phyloP scores from a whole-genome alignment of 2,888 invertebrate genomes.

The Dicyrtomina minuta region DNA sequence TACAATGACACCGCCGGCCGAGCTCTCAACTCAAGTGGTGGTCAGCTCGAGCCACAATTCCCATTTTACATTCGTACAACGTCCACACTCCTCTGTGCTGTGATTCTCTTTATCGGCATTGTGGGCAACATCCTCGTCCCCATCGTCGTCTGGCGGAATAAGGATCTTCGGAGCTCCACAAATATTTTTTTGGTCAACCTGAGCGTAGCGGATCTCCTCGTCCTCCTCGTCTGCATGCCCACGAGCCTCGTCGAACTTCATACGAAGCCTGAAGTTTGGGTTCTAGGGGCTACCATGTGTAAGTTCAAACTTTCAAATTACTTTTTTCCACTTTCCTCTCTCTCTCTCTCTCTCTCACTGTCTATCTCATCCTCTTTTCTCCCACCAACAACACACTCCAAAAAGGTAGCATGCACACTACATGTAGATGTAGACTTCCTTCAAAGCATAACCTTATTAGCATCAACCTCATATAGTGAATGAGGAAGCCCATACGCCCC shows the following conservation, averaged over 20 bases:
- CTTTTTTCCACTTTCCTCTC: background rate
- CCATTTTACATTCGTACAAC: conserved; percentile 84
- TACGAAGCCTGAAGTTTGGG: conserved; percentile 87
- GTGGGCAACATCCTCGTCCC: conserved; percentile 92
- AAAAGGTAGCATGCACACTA: background rate
- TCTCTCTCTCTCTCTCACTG: too few relatives aligned
- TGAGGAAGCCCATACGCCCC: too few relatives aligned
- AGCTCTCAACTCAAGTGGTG: background rate
- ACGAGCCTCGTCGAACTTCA: conserved; percentile 92
- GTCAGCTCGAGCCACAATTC: conserved; percentile 59
- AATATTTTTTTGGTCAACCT: conserved; percentile 92
- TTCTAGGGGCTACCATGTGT: conserved; percentile 89
- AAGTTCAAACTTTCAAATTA: conserved; percentile 61
- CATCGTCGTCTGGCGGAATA: conserved; percentile 84
- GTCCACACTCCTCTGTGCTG: conserved; percentile 83
- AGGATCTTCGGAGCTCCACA: conserved; percentile 85
- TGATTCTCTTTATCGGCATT: conserved; percentile 85
- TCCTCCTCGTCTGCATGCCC: conserved; percentile 86
- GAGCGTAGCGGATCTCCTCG: conserved; percentile 88
- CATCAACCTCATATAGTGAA: too few relatives aligned
- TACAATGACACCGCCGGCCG: background rate
- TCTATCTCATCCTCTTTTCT: background rate
- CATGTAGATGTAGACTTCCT: too few relatives aligned
- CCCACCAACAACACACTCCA: background rate
- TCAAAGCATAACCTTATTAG: too few relatives aligned